These are phyloP conservation scores for Tragopan temminckii DNA, from an alignment of 2,797 vertebrate species.

Conservation along the genomic window DNA sequence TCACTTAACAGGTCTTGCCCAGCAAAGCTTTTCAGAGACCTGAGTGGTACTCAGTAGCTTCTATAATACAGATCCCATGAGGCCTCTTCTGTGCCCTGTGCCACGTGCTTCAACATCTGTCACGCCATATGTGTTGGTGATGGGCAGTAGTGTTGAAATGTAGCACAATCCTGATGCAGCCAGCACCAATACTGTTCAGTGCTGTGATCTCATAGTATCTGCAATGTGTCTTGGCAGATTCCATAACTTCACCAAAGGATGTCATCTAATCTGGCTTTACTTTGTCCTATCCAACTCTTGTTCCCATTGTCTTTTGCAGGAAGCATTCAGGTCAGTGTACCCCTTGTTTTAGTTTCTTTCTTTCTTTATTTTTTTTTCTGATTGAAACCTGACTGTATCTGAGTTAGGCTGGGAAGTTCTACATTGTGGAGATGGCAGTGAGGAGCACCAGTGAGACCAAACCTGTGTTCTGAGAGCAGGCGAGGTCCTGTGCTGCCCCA, in stretches of 20 bases:
- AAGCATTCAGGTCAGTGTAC: rapidly evolving
- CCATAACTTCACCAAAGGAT: rapidly evolving
- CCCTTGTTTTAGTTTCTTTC: too few species aligned
- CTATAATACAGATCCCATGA: not conserved
- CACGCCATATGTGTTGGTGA: rapidly evolving
- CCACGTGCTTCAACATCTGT: rapidly evolving
- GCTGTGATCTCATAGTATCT: not conserved
- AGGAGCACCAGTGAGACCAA: not conserved
- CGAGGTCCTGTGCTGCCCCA: too few species aligned
- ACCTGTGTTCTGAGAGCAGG: rapidly evolving
- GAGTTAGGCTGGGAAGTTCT: not conserved
- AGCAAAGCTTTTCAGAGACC: not conserved
- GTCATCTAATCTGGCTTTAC: not conserved
- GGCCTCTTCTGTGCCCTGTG: rapidly evolving
- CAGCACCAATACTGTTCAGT: not conserved
- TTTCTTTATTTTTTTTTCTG: not conserved
- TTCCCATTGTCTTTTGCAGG: not conserved
- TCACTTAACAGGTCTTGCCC: not conserved
- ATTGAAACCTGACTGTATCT: rapidly evolving
- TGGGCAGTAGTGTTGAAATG: rapidly evolving
- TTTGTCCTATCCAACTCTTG: too few species aligned
- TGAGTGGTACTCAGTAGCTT: not conserved
- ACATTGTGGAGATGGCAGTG: not conserved
- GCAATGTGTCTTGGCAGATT: not conserved
- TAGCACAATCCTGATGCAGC: rapidly evolving